Conservation (phyloP, 2,888 invertebrate species). For the Macrosiphum euphorbiae region DNA sequence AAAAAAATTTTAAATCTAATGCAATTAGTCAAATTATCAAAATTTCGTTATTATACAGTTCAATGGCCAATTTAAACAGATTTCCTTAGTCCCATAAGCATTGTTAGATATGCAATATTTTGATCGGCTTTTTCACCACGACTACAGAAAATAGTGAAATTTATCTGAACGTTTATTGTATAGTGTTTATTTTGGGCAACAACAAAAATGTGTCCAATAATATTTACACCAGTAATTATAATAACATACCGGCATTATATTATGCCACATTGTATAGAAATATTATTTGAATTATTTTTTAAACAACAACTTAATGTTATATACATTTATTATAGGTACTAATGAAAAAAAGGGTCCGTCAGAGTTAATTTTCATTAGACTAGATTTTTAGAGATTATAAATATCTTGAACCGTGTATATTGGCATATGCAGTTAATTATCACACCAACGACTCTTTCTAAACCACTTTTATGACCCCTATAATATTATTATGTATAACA, state of each 20-base stretch:
- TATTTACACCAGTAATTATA: background rate
- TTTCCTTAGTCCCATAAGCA: background rate
- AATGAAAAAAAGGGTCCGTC: background rate
- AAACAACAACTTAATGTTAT: background rate
- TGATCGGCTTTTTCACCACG: background rate
- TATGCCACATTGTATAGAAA: background rate
- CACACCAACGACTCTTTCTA: background rate
- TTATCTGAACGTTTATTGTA: background rate
- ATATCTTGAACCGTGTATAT: background rate
- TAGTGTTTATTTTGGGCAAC: background rate
- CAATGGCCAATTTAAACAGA: background rate
- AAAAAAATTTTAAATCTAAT: background rate
- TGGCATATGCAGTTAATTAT: conserved; percentile 15
- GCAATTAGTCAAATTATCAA: conserved; percentile 13
- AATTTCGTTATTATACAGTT: background rate
- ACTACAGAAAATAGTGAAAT: background rate
- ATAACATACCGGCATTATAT: background rate
- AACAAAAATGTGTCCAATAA: background rate
- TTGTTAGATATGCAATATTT: background rate
- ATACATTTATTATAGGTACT: background rate
- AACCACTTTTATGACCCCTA: conserved; percentile 7
- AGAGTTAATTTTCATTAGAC: background rate
- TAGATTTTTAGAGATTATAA: conserved; percentile 27
- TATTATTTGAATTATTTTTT: background rate
- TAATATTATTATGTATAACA: background rate